Evolutionary conservation across 2,113 vertebrate species (phyloP).

Genomic region (Theristicus caerulescens): DNA sequence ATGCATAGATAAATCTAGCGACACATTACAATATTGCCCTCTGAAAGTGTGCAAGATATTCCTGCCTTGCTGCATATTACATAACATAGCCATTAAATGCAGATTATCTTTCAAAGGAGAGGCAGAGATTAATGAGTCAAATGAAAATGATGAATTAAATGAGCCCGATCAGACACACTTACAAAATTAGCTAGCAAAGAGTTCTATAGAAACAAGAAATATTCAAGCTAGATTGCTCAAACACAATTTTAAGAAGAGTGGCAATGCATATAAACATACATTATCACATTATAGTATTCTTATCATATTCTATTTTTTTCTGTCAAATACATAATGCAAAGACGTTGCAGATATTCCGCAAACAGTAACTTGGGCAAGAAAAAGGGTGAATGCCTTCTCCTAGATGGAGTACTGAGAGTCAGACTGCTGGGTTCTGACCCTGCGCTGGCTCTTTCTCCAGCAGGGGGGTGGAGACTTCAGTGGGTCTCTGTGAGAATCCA

Average conservation of each 20-base stretch:
- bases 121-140: constrained; percentile 77
- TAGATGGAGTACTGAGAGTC: background rate
- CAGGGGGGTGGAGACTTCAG: background rate
- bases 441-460: background rate
- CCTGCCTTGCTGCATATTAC: constrained; percentile 63
- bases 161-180: constrained; percentile 55
- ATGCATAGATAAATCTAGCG: constrained; percentile 43
- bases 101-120: constrained; percentile 71
- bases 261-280: constrained; percentile 41
- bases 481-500: background rate
- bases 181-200: constrained; percentile 57
- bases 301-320: background rate
- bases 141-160: constrained; percentile 68
- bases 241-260: constrained; percentile 41
- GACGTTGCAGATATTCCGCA: background rate
- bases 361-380: background rate
- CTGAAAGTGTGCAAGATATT: constrained; percentile 36
- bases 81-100: constrained; percentile 67
- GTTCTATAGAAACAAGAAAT: constrained; percentile 53
- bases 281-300: constrained; percentile 12
- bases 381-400: background rate
- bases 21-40: constrained; percentile 37
- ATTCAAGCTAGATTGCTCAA: constrained; percentile 60
- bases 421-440: background rate
- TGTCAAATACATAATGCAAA: background rate